Base-by-base conservation (phyloP, 2,113 vertebrate genomes). In the Rutilus rutilus region DNA sequence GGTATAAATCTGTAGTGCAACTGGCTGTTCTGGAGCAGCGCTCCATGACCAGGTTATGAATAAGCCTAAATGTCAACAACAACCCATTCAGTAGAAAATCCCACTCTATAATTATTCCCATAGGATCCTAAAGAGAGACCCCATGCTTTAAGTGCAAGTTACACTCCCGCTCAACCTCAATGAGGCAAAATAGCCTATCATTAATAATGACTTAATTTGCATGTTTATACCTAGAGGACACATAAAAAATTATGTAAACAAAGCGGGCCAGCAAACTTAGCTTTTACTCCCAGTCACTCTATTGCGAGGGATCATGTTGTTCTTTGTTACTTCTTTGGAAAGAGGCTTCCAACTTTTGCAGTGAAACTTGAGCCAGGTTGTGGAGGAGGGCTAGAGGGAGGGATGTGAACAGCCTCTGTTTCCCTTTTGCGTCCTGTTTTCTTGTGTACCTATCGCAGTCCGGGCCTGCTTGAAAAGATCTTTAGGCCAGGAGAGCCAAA, bases 321-420 rank as follows among this genome's bases (percentile, higher is more conserved):
- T 79, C 85, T 94, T 94, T 95, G 93, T 95, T 89, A 90, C 27
- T 83, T 81, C 90, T 85, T 74, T 87, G 91, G 80, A 87, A 71
- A 78, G 86, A 90, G 90, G 88, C 88, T 90, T 90, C 85, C 88
- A 89, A 90, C 92, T 92, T 92, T 83, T 87, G 50, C 89, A 86
- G 86, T 90, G 90, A 85, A 80, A 86, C 80, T 65, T 82, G 81
- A 89, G 85, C 88, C 86, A 82, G 83, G 88, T 62, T 83, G 65
- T 21, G 87, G 85, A 21, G 23, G 85, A 83, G 71, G 75, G 69
- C 50, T 80, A 67, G 65, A 82, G 30, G 82, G 64, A 82, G 60
- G 78, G 21, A 86, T 83, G 62, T 64, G 77, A 85, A 85, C 86
- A 86, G 33, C 76, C 67, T 86, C 47, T 75, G 75, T 74, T 86